Evolutionary conservation across 2,797 vertebrate species (phyloP), one percentile per base, ranked within the genome.

Genomic region (Hemibagrus guttatus): DNA sequence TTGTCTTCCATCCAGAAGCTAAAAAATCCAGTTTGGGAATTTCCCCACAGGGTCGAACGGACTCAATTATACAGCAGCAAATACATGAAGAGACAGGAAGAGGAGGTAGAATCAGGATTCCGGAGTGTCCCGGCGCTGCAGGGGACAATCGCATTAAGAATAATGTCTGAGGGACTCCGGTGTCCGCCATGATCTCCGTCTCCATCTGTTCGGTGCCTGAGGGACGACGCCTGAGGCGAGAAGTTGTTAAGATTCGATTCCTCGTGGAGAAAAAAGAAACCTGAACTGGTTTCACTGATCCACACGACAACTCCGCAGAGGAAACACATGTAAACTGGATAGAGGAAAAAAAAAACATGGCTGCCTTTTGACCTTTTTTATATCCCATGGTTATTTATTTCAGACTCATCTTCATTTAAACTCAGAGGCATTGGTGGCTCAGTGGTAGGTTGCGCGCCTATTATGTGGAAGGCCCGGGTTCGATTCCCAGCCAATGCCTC

Each of bases 161-260:
- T 3, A 12, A 76, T 9, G 75, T 78, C 75, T 58, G 54, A 58
- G 28, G 75, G 17, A 58, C 28, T 28, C 17, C 8, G 54, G 17
- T 23, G 75, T 56, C 58, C 31, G 52, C 35, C 49, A 85, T 2
- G 28, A 86, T n/a, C 16, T 61, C 52, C n/a, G 12, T 80, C 75
- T 78, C n/a, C 23, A 17, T 63, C 58, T 81, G 78, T 23, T 4
- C 2, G 6, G 0, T n/a, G 66, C 58, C 59, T 61, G 76, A 26
- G 76, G 78, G 78, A 35, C 4, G 28, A 42, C 6, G 66, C 56
- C 39, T 19, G 58, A 61, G 79, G 42, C 58, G 19, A n/a, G 58
- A 69, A 69, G 78, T n/a, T 82, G 85, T 86, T 81, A 69, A n/a
- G 54, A 81, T 59, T n/a, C n/a, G 52, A 71, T 71, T 71, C 39